phyloP scores from a whole-genome alignment of 2,888 invertebrate species.

The Penaeus monodon region DNA sequence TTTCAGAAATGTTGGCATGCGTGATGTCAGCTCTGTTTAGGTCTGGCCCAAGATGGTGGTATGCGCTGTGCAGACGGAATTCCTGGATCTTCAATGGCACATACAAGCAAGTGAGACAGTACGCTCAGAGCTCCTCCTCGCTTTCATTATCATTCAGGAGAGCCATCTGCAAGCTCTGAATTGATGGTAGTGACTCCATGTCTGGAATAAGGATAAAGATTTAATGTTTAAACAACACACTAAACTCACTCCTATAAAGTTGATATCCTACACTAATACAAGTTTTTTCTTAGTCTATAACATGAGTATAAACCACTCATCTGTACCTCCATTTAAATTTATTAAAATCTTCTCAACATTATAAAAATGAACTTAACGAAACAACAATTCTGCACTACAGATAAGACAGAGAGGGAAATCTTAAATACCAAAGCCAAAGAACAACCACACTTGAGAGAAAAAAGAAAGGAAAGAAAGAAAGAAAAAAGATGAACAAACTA shows the following conservation, averaged over 20 bases:
- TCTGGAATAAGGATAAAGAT: slow-evolving; percentile 73
- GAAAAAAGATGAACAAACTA: too few species aligned
- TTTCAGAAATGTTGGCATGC: slow-evolving; percentile 90
- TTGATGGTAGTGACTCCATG: slow-evolving; percentile 86
- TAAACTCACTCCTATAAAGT: background rate
- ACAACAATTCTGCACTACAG: too few species aligned
- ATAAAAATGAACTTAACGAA: too few species aligned
- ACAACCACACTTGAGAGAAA: too few species aligned
- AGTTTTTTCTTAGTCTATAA: too few species aligned
- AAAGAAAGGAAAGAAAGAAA: too few species aligned
- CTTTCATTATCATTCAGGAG: slow-evolving; percentile 84
- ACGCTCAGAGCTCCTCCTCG: slow-evolving; percentile 85
- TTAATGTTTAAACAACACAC: background rate
- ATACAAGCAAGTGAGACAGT: slow-evolving; percentile 88
- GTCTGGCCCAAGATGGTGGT: slow-evolving; percentile 92
- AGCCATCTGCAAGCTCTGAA: slow-evolving; percentile 88
- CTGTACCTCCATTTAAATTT: too few species aligned
- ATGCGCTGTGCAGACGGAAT: slow-evolving; percentile 89
- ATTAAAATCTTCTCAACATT: too few species aligned
- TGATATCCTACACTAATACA: too few species aligned
- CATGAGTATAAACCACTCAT: too few species aligned
- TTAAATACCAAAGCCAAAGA: too few species aligned
- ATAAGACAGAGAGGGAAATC: too few species aligned
- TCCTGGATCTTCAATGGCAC: slow-evolving; percentile 82
- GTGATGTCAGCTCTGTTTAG: slow-evolving; percentile 90